Base-by-base conservation (phyloP, 2,797 vertebrate genomes). In the Hoplostethus atlanticus region DNA sequence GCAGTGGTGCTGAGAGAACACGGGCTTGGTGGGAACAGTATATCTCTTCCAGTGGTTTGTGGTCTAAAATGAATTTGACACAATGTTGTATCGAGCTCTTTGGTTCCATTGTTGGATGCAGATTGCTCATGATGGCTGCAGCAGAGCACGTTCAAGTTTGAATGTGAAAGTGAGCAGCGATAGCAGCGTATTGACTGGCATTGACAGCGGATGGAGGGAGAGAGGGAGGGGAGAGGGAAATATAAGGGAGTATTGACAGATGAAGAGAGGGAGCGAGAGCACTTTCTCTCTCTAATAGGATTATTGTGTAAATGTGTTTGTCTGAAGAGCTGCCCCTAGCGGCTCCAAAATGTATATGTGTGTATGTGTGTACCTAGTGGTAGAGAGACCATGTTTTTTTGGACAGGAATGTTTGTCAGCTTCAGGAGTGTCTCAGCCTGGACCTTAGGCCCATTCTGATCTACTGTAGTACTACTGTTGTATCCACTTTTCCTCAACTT, bases 221-320 rank as follows among this genome's bases (percentile, higher is more conserved):
- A 30, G 58, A 30, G 58, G 34, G 31, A 38, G 42, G 64, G 64
- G 56, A 0, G 6, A 10, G 2, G 1, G 2, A 46, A 53, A 76
- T 61, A 15, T 54, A 15, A 15, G 63, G 13, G 15, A 36, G 62
- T 73, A 84, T 66, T 70, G 85, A 68, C 30, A 1, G 66, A 81
- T 73, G 55, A 55, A 67, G 65, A 61, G 68, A 53, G 57, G 28
- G 55, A 72, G 60, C 48, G 44, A 47, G 21, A 50, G 50, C 72
- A 68, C 66, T 85, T 73, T 80, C 80, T 77, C 52, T 34, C 54
- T 65, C 72, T 88, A 89, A 89, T 86, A 87, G 84, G 86, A 89
- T 89, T 92, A 88, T 77, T 71, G 80, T 81, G 69, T 79, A 83
- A 84, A 87, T 78, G 86, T 84, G 77, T 80, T 82, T 77, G 76